These are phyloP conservation scores for Ammospiza nelsoni DNA, from an alignment of 2,113 vertebrate species.

Conservation along the genomic window DNA sequence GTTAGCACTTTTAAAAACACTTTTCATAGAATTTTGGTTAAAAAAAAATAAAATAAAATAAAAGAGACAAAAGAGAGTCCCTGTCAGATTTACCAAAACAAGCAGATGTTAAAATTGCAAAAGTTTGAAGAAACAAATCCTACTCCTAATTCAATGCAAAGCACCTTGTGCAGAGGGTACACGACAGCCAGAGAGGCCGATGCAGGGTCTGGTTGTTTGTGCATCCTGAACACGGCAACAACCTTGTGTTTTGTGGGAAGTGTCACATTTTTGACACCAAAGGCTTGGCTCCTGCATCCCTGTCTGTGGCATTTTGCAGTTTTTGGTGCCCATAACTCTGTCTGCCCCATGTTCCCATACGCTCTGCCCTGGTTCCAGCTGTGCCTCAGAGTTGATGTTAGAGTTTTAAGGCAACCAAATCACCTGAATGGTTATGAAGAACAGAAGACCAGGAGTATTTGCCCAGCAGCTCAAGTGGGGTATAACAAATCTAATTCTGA, in stretches of 20 bases:
- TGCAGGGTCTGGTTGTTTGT: rapidly evolving
- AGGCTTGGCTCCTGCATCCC: background rate
- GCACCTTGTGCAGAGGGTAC: background rate
- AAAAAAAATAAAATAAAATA: constrained; percentile 4
- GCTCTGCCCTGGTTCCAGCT: background rate
- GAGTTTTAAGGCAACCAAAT: background rate
- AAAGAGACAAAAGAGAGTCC: constrained; percentile 71
- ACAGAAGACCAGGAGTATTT: background rate
- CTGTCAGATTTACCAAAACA: constrained; percentile 65
- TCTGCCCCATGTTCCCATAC: rapidly evolving
- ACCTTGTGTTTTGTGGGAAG: background rate
- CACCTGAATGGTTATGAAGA: background rate
- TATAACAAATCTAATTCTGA: background rate
- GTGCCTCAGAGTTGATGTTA: rapidly evolving
- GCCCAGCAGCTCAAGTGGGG: background rate
- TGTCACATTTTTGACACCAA: background rate
- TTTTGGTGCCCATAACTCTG: rapidly evolving
- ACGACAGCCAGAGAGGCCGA: background rate
- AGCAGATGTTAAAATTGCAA: constrained; percentile 41
- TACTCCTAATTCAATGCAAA: background rate
- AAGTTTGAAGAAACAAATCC: constrained; percentile 29
- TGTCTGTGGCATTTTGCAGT: background rate
- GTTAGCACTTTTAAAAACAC: constrained; percentile 66
- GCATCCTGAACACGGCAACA: background rate
- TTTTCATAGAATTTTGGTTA: constrained; percentile 41